phyloP scores from a whole-genome alignment of 2,797 vertebrate species.

The Peromyscus nudipes region DNA sequence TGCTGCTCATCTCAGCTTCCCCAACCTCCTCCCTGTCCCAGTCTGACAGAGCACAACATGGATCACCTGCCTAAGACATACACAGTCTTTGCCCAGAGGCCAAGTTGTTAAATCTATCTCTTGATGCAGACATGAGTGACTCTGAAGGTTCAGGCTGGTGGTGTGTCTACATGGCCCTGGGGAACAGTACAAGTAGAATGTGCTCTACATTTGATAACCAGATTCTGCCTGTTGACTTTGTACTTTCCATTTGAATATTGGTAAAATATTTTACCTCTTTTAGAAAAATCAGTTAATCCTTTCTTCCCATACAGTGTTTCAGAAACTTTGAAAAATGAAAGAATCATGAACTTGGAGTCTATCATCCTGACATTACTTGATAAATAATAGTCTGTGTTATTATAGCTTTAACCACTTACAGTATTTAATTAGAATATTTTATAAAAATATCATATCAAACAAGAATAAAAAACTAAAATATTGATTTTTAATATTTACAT shows the following conservation, averaged over 20 bases:
- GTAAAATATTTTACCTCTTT: background rate
- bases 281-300: background rate
- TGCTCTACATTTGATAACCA: too few relatives aligned
- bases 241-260: background rate
- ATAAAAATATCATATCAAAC: background rate
- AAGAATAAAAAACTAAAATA: background rate
- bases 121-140: background rate
- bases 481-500: background rate
- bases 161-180: too few relatives aligned
- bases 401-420: background rate
- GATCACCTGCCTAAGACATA: too few relatives aligned
- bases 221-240: background rate
- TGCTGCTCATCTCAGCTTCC: background rate
- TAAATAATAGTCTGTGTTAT: fast-evolving
- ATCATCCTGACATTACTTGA: fast-evolving
- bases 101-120: background rate
- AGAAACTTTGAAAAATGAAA: background rate
- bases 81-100: background rate
- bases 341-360: background rate
- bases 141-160: background rate
- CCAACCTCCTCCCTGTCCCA: too few relatives aligned
- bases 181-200: background rate
- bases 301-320: background rate
- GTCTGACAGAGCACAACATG: background rate
- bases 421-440: background rate